Conservation (phyloP, 2,888 invertebrate genomes). For the Drosophila subsilvestris region DNA sequence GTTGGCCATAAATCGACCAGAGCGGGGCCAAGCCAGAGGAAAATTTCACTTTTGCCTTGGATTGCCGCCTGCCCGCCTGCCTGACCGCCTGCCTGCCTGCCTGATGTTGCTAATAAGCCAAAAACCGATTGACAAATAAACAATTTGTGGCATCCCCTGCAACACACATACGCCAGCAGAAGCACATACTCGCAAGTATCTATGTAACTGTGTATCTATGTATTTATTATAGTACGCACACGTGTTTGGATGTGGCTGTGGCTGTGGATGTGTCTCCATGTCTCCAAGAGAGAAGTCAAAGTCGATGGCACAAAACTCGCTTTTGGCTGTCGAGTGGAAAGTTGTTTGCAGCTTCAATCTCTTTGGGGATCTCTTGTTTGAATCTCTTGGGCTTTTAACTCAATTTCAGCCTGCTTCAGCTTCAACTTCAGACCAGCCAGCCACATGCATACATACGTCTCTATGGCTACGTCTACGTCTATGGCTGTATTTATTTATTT, state of each 20-base stretch:
- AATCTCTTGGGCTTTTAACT: conserved; percentile 70
- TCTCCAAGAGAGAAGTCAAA: no score
- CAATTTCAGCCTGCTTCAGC: conserved; percentile 65
- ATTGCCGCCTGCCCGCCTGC: not conserved
- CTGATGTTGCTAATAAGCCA: conserved; percentile 56
- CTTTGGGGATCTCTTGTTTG: conserved; percentile 31
- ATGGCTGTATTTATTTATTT: conserved; percentile 40
- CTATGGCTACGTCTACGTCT: conserved; percentile 4
- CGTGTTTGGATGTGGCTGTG: conserved; percentile 22
- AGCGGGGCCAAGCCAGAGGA: conserved; percentile 40
- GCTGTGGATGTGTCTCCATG: conserved; percentile 41
- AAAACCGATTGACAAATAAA: conserved; percentile 73
- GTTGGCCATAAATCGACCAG: conserved; percentile 59
- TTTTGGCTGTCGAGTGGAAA: conserved; percentile 58
- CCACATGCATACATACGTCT: no score
- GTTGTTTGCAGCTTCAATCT: conserved; percentile 62
- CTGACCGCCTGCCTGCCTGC: conserved; percentile 24
- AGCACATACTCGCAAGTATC: conserved; percentile 7
- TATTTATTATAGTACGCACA: conserved; percentile 17
- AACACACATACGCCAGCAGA: conserved; percentile 16
- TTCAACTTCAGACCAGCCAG: not conserved
- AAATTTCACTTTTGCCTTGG: conserved; percentile 72
- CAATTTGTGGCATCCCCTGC: conserved; percentile 63
- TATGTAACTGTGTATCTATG: conserved; percentile 15
- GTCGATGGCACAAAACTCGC: conserved; percentile 55